Evolutionary conservation across 2,113 vertebrate genomes (phyloP).

Genomic region (Machaerirhynchus nigripectus): DNA sequence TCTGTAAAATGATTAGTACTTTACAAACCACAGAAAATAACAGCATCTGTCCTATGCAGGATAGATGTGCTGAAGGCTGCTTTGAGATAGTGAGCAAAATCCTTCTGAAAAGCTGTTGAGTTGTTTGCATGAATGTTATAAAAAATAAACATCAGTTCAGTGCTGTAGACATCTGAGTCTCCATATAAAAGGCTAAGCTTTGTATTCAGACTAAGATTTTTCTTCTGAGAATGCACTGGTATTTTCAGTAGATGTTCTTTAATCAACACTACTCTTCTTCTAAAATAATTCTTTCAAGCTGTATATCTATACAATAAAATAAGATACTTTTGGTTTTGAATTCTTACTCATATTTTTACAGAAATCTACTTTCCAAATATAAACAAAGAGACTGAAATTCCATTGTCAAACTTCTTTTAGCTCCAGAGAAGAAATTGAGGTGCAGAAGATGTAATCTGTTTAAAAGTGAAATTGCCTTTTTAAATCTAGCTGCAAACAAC

Average conservation of each 20-base stretch:
- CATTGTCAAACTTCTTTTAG: neutral
- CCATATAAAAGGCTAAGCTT: neutral
- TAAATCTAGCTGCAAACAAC: neutral
- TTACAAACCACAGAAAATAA: neutral
- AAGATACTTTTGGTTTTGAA: neutral
- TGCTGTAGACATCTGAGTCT: neutral
- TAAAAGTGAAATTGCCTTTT: neutral
- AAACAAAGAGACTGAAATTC: neutral
- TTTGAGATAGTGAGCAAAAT: neutral
- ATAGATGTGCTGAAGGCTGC: neutral
- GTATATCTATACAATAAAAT: neutral
- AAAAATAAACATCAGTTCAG: neutral
- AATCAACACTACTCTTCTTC: neutral
- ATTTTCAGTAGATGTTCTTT: neutral
- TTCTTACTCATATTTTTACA: neutral
- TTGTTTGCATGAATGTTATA: neutral
- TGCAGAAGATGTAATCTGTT: neutral
- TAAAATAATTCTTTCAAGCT: neutral
- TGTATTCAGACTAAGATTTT: neutral
- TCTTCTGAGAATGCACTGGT: neutral
- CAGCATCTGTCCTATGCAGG: neutral
- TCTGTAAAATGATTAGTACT: neutral
- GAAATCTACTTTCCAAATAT: neutral
- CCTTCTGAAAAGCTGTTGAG: neutral
- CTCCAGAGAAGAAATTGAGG: neutral